Base-by-base conservation (phyloP, 2,113 vertebrate genomes). In the Tragulus kanchil region DNA sequence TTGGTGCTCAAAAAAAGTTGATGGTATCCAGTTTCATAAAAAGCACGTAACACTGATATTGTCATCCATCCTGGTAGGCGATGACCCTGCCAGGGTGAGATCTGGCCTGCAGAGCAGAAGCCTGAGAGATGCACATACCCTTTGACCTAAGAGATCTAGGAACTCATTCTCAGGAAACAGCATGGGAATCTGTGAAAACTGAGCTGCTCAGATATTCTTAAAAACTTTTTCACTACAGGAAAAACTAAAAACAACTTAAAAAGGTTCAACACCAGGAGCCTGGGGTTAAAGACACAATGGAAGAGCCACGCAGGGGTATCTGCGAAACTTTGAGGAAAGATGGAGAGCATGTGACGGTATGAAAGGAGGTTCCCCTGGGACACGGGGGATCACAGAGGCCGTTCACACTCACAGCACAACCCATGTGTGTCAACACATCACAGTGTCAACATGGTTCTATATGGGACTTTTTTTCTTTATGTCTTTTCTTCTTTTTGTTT, bases 131-230 rank as follows among this genome's bases (percentile, higher is more conserved):
- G 6, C 5, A 56, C 0, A 48, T 12, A 87, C 52, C 50, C 75
- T 93, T 82, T 95, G 75, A 95, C 93, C 58, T 87, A 71, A 79
- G 23, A 93, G 77, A 62, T 67, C 16, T 62, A 71, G 50, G 56
- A 96, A 90, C 85, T 97, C 73, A 95, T 86, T 78, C 50, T 88
- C 75, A 93, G 77, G n/a, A 93, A 93, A 78, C 28, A 85, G 62
- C 16, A 81, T 25, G 6, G 13, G 17, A 90, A 81, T 65, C 45
- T 89, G n/a, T 71, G 87, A 94, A 95, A 96, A 56, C 0, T 81
- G 31, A 97, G 93, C 50, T 71, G 36, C 71, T 95, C 31, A 88
- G 31, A 59, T 56, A 31, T 67, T 83, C 17, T 82, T 42, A 73
- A 45, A 91, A 94, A 69, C 21, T 62, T 79, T 94, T 77, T 85